Evolutionary conservation across 2,797 vertebrate species (phyloP).

Genomic region (Diglossa cyanea): DNA sequence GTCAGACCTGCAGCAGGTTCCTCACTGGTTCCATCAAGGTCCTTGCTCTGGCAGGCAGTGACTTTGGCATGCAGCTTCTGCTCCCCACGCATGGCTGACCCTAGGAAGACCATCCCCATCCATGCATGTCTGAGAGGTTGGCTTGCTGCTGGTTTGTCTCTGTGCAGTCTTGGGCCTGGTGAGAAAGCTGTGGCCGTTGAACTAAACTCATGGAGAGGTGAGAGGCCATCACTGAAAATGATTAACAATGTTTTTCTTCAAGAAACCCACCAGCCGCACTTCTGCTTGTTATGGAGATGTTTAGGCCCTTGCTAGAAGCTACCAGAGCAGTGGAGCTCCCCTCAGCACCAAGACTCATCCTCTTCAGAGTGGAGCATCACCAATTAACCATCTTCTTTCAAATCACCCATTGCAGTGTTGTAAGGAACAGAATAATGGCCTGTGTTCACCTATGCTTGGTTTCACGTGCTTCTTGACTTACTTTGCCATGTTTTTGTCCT

Average conservation of each 20-base stretch:
- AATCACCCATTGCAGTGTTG: conserved; percentile 19
- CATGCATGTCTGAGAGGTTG: conserved; percentile 58
- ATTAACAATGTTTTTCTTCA: conserved; percentile 61
- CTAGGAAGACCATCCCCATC: conserved; percentile 46
- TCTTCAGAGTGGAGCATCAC: neutral
- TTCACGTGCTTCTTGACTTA: neutral
- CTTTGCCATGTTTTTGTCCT: conserved; percentile 3
- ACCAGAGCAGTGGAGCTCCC: conserved; percentile 3
- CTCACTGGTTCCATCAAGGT: conserved; percentile 31
- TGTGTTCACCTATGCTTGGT: neutral
- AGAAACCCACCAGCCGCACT: conserved; percentile 6
- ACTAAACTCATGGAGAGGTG: neutral
- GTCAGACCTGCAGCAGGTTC: conserved; percentile 47
- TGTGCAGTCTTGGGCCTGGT: conserved; percentile 28
- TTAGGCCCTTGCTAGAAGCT: conserved; percentile 41
- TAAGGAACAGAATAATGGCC: conserved; percentile 14
- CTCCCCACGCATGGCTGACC: conserved; percentile 56
- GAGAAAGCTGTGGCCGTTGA: neutral
- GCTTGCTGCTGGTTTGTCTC: conserved; percentile 62
- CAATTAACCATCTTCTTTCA: conserved; percentile 50
- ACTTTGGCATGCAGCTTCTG: conserved; percentile 59
- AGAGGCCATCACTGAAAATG: neutral
- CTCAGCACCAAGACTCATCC: conserved; percentile 28
- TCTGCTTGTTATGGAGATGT: conserved; percentile 10
- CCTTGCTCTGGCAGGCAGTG: conserved; percentile 45